phyloP scores from a whole-genome alignment of 2,797 vertebrate genomes.

The Coreius guichenoti region DNA sequence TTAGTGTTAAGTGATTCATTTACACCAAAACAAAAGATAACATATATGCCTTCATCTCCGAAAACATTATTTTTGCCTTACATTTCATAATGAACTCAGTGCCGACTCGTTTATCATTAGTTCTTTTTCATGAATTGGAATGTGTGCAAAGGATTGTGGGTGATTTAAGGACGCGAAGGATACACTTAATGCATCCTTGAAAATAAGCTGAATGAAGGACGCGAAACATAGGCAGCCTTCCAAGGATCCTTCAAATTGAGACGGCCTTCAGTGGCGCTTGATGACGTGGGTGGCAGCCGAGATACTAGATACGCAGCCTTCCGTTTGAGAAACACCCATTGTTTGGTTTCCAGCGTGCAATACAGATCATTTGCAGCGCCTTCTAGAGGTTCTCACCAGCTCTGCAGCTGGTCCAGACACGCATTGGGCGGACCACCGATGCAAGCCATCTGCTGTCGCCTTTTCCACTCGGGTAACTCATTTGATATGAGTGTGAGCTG shows the following conservation, averaged over 20 bases:
- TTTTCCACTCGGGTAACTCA: slow-evolving; percentile 87
- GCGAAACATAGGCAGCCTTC: not conserved
- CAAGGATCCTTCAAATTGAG: not conserved
- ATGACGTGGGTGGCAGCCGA: too few relatives aligned
- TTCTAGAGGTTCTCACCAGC: slow-evolving; percentile 76
- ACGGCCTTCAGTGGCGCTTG: not conserved
- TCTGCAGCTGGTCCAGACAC: slow-evolving; percentile 87
- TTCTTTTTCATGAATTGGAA: not conserved
- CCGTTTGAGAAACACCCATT: not conserved
- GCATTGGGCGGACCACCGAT: slow-evolving; percentile 87
- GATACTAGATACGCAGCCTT: not conserved
- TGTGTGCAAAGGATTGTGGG: not conserved
- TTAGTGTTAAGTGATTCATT: too few relatives aligned
- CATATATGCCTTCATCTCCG: too few relatives aligned
- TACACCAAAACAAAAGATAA: too few relatives aligned
- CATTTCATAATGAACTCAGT: not conserved
- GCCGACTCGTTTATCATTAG: not conserved
- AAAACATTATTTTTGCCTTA: not conserved
- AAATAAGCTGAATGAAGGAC: not conserved
- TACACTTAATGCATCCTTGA: not conserved
- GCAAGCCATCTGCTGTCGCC: slow-evolving; percentile 84
- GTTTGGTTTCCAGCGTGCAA: not conserved
- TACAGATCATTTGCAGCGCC: not conserved
- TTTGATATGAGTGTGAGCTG: slow-evolving; percentile 80
- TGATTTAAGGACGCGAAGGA: not conserved